Percentiles rank a stretch among this genome's conserved stretches.
These are phyloP conservation scores for Colistium nudipinnis DNA, from an alignment of 2,113 vertebrate genomes.

Conservation along the genomic window DNA sequence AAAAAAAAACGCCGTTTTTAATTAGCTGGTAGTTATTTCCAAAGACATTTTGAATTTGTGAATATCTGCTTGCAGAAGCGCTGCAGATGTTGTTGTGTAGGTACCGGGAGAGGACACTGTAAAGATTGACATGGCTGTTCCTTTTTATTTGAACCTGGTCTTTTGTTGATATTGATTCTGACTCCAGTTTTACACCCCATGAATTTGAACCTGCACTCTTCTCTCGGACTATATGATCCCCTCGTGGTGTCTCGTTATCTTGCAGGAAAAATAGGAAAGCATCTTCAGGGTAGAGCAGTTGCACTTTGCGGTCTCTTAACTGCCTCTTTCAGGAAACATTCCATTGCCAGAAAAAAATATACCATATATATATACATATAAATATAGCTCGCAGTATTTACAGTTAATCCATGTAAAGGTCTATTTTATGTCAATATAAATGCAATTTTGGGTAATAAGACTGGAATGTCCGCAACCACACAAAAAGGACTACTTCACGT, in stretches of 20 bases:
- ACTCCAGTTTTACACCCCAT: constrained; percentile 51
- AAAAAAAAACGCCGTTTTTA: too few species aligned
- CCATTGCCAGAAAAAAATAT: background rate
- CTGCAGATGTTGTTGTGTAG: background rate
- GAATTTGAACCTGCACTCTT: constrained; percentile 39
- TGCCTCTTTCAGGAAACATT: background rate
- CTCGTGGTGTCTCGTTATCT: constrained; percentile 52
- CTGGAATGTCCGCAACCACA: too few species aligned
- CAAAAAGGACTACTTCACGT: background rate
- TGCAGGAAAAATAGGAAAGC: background rate
- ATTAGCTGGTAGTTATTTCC: too few species aligned
- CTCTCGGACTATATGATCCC: constrained; percentile 47
- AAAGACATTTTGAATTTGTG: too few species aligned
- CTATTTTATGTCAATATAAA: background rate
- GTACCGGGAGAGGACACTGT: constrained; percentile 3
- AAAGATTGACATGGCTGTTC: constrained; percentile 21
- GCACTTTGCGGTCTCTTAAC: constrained; percentile 20
- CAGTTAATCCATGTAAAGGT: background rate
- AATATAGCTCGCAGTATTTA: background rate
- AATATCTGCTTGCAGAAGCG: background rate
- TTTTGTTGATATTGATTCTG: constrained; percentile 64
- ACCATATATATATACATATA: constrained; percentile 1
- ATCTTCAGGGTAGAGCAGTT: background rate
- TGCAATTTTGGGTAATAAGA: background rate
- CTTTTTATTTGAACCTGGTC: constrained; percentile 34